These are phyloP conservation scores for Ataeniobius toweri DNA, from an alignment of 2,797 vertebrate genomes.

Conservation along the genomic window DNA sequence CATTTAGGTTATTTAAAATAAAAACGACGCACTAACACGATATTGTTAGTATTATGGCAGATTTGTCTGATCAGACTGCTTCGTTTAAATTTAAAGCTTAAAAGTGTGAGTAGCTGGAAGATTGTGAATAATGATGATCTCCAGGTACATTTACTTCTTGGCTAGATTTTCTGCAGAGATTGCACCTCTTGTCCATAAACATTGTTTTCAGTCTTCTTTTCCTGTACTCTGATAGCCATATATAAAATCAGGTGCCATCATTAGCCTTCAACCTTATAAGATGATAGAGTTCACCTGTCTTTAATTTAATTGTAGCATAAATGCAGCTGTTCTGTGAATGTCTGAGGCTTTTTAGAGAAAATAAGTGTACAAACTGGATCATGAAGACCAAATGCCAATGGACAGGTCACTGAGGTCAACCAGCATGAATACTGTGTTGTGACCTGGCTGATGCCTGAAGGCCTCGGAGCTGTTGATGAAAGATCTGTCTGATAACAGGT, in stretches of 20 bases:
- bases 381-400: not conserved
- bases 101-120: not conserved
- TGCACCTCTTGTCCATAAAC: not conserved
- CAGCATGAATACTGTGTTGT: no score
- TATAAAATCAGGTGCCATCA: not conserved
- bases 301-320: no score
- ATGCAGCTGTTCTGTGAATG: not conserved
- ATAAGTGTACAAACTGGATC: not conserved
- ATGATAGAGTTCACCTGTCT: no score
- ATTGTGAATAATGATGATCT: no score
- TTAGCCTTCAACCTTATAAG: no score
- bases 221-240: not conserved
- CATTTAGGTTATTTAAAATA: not conserved
- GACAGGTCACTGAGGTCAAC: not conserved
- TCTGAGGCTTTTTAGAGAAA: not conserved
- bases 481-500: no score
- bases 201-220: not conserved
- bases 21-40: not conserved
- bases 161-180: not conserved
- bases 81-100: not conserved
- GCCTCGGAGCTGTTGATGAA: no score
- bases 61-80: no score
- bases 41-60: not conserved
- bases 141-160: no score
- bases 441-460: no score